Evolutionary conservation across 2,888 invertebrate species (phyloP).

Genomic region (Seira ritae): DNA sequence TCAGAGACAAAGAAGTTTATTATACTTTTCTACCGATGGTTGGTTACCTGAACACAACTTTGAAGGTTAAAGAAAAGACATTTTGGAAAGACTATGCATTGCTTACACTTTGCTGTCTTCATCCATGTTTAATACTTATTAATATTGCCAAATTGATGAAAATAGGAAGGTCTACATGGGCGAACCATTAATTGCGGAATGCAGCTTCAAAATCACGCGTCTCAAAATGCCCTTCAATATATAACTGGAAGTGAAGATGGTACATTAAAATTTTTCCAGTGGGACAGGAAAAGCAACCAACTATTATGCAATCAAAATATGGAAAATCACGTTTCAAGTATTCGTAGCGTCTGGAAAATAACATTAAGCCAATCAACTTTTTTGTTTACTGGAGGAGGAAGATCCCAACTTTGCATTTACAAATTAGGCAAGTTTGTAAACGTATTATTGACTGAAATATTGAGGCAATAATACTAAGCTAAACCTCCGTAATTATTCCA

Average conservation of each 20-base stretch:
- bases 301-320: constrained; percentile 43
- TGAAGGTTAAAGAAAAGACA: constrained; percentile 44
- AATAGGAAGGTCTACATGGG: constrained; percentile 63
- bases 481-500: no score
- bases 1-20: constrained; percentile 59
- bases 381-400: constrained; percentile 62
- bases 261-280: constrained; percentile 57
- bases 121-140: no score
- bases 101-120: no score
- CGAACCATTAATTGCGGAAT: constrained; percentile 63
- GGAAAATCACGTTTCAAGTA: constrained; percentile 63
- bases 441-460: neutral
- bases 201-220: neutral
- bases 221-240: constrained; percentile 20
- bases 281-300: constrained; percentile 28
- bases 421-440: constrained; percentile 45
- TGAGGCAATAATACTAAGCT: no score
- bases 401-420: constrained; percentile 59
- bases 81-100: neutral
- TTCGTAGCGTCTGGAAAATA: constrained; percentile 39
- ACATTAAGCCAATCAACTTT: constrained; percentile 14
- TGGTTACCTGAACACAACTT: constrained; percentile 22
- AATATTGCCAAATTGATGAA: no score
- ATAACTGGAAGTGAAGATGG: constrained; percentile 66
- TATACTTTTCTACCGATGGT: constrained; percentile 48